phyloP scores from a whole-genome alignment of 2,113 vertebrate genomes.

The Cryptomyrus ogoouensis region DNA sequence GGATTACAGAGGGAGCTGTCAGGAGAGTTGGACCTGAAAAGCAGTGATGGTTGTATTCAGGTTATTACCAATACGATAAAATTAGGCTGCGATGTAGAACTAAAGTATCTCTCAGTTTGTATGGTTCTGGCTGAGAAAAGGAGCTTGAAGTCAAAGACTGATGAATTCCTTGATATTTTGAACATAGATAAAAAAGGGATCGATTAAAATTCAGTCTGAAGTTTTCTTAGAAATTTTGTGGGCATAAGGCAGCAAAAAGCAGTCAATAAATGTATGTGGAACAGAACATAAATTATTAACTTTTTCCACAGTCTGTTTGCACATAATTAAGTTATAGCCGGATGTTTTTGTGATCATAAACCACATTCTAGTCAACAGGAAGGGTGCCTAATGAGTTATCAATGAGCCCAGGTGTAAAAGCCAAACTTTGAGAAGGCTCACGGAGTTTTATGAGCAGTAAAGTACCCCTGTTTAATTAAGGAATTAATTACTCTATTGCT shows the following conservation, averaged over 20 bases:
- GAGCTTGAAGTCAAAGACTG: background rate
- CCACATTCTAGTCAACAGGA: background rate
- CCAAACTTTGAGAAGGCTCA: background rate
- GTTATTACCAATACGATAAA: background rate
- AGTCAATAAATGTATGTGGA: background rate
- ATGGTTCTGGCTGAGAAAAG: background rate
- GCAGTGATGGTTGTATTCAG: background rate
- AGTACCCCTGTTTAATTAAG: background rate
- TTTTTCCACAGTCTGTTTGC: background rate
- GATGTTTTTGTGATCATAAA: background rate
- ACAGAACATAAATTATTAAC: background rate
- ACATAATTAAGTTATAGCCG: background rate
- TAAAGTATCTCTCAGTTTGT: background rate
- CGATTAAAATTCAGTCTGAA: background rate
- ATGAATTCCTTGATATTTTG: background rate
- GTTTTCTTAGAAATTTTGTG: background rate
- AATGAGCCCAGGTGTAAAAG: background rate
- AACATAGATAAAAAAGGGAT: background rate
- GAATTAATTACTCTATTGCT: background rate
- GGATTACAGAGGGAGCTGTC: background rate
- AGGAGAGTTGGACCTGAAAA: background rate
- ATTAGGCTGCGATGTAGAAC: background rate
- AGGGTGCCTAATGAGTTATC: background rate
- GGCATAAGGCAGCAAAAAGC: background rate
- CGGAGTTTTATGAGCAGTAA: background rate